phyloP scores from a whole-genome alignment of 2,797 vertebrate genomes.

The Mustela erminea region DNA sequence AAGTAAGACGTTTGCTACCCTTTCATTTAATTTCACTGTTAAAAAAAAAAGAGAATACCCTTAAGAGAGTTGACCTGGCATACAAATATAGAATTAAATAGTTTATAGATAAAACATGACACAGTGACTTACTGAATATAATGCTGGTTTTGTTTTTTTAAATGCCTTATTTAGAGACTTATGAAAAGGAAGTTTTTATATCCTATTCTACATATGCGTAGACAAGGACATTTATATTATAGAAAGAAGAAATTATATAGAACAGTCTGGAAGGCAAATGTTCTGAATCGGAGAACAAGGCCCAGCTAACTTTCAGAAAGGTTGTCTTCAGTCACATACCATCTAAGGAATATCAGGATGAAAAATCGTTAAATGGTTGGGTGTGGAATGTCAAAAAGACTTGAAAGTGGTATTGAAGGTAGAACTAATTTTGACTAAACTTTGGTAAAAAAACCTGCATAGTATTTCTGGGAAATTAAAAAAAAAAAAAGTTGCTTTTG shows the following conservation, averaged over 20 bases:
- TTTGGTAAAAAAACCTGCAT: not conserved
- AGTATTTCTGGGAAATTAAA: slow-evolving; percentile 17
- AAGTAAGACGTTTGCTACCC: slow-evolving; percentile 4
- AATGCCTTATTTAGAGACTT: not conserved
- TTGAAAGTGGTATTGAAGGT: not conserved
- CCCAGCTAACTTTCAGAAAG: slow-evolving; percentile 33
- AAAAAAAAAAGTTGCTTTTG: not conserved
- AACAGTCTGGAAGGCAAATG: slow-evolving; percentile 45
- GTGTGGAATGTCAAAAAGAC: slow-evolving; percentile 29
- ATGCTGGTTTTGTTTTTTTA: not conserved
- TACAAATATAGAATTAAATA: slow-evolving; percentile 25
- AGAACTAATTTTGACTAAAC: slow-evolving; percentile 15
- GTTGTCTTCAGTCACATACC: not conserved
- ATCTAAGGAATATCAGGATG: not conserved
- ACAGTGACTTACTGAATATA: not conserved
- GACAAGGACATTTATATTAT: slow-evolving; percentile 21
- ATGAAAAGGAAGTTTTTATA: not conserved
- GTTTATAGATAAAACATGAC: slow-evolving; percentile 6
- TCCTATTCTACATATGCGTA: slow-evolving; percentile 1
- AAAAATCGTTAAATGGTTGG: not conserved
- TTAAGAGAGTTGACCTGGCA: not conserved
- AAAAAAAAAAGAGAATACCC: not conserved
- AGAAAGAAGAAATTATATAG: slow-evolving; percentile 28
- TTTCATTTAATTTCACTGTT: slow-evolving; percentile 59
- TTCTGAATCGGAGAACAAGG: slow-evolving; percentile 14